These are phyloP conservation scores for Lycaena phlaeas DNA, from an alignment of 2,888 invertebrate species.

Conservation along the genomic window DNA sequence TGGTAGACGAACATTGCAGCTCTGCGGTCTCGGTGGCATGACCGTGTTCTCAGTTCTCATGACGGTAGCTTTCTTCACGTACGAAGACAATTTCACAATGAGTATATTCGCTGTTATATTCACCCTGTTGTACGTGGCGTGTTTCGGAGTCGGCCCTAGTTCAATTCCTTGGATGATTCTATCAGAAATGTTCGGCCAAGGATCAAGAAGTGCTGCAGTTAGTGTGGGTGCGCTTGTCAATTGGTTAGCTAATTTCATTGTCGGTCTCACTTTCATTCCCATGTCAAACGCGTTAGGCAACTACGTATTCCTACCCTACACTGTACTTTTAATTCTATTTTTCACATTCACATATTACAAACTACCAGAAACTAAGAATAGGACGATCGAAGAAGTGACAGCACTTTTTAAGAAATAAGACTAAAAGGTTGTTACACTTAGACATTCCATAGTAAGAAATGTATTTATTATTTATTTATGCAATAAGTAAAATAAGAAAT, in stretches of 20 bases:
- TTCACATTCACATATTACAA: conserved; percentile 60
- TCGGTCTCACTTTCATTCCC: conserved; percentile 58
- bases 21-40: conserved; percentile 81
- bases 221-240: conserved; percentile 65
- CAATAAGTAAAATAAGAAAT: conserved; percentile 46
- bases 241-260: conserved; percentile 68
- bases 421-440: conserved; percentile 22
- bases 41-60: conserved; percentile 80
- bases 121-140: conserved; percentile 61
- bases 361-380: conserved; percentile 67
- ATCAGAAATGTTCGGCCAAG: conserved; percentile 64
- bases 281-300: conserved; percentile 46
- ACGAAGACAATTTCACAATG: conserved; percentile 51
- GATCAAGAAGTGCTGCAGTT: conserved; percentile 61
- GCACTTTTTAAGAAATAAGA: conserved; percentile 58
- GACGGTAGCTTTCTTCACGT: conserved; percentile 69
- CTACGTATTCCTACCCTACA: conserved; percentile 62
- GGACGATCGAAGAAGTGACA: conserved; percentile 63
- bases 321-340: conserved; percentile 54
- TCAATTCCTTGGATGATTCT: conserved; percentile 71
- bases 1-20: conserved; percentile 79
- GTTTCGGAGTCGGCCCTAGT: conserved; percentile 66
- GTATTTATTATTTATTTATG: conserved; percentile 24
- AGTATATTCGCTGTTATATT: conserved; percentile 62
- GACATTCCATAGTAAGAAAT: conserved; percentile 39